phyloP scores from a whole-genome alignment of 2,888 invertebrate species.

The Sceliomorpha sp. region DNA sequence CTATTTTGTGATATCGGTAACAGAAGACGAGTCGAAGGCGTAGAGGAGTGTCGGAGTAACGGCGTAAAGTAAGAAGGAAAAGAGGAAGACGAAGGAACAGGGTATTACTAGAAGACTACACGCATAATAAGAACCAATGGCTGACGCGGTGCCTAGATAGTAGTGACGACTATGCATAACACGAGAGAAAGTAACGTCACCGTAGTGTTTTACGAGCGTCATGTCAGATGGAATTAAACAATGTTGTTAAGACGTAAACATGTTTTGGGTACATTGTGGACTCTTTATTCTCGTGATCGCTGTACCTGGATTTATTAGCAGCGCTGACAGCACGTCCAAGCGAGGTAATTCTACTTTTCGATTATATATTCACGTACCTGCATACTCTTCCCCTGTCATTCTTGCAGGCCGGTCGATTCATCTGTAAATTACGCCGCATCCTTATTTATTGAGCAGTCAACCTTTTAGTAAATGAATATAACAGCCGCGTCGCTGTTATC shows the following conservation, averaged over 20 bases:
- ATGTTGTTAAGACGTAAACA: conserved; percentile 80
- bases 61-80: conserved; percentile 28
- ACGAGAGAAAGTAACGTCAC: conserved; percentile 63
- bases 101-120: conserved; percentile 38
- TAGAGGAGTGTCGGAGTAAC: conserved; percentile 13
- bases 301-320: conserved; percentile 79
- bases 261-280: conserved; percentile 80
- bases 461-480: conserved; percentile 36
- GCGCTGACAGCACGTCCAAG: conserved; percentile 76
- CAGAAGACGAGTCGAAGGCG: conserved; percentile 13
- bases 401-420: background rate
- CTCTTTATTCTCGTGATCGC: conserved; percentile 79
- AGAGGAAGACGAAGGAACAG: conserved; percentile 31
- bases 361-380: conserved; percentile 17
- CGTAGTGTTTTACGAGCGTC: conserved; percentile 74
- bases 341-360: conserved; percentile 71
- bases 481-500: conserved; percentile 34
- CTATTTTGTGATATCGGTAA: too few species aligned
- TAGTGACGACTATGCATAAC: conserved; percentile 72
- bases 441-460: conserved; percentile 19
- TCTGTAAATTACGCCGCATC: conserved; percentile 14
- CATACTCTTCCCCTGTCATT: conserved; percentile 8
- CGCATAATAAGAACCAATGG: conserved; percentile 61
- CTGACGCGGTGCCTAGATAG: conserved; percentile 68
- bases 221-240: conserved; percentile 80